Conservation (phyloP, 2,797 vertebrate genomes). For the Myotis planiceps region DNA sequence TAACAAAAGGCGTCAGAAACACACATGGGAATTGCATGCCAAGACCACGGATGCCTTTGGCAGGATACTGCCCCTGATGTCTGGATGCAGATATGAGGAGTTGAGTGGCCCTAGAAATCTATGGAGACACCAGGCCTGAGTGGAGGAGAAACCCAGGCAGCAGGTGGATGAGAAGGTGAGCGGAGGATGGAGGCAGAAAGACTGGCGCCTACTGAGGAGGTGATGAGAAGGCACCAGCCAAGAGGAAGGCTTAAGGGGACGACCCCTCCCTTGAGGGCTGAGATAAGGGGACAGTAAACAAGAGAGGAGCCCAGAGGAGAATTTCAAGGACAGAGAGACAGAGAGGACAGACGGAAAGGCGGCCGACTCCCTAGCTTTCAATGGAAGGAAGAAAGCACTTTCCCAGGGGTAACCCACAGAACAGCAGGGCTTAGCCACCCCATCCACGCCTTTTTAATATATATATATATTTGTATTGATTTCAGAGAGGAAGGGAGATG, state of each 20-base stretch:
- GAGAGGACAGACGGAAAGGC: not conserved
- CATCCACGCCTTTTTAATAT: too few relatives aligned
- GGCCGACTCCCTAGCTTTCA: not conserved
- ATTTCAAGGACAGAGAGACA: not conserved
- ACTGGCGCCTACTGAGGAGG: too few relatives aligned
- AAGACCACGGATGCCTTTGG: not conserved
- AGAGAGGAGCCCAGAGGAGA: not conserved
- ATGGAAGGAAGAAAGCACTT: not conserved
- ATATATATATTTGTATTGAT: too few relatives aligned
- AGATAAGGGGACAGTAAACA: not conserved
- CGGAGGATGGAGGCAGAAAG: not conserved
- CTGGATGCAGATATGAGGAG: not conserved
- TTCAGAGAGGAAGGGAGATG: too few relatives aligned
- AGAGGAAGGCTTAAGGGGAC: not conserved
- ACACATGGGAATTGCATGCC: too few relatives aligned
- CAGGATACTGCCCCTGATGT: not conserved
- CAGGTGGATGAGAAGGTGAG: not conserved
- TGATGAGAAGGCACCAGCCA: not conserved
- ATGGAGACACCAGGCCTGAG: not conserved
- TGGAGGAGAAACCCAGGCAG: not conserved
- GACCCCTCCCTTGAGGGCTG: not conserved
- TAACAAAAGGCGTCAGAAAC: not conserved
- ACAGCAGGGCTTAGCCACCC: not conserved
- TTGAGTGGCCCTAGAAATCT: not conserved
- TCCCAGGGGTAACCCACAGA: not conserved